These are phyloP conservation scores for Asobara japonica DNA, from an alignment of 1,140 invertebrate genomes.

Conservation along the genomic window DNA sequence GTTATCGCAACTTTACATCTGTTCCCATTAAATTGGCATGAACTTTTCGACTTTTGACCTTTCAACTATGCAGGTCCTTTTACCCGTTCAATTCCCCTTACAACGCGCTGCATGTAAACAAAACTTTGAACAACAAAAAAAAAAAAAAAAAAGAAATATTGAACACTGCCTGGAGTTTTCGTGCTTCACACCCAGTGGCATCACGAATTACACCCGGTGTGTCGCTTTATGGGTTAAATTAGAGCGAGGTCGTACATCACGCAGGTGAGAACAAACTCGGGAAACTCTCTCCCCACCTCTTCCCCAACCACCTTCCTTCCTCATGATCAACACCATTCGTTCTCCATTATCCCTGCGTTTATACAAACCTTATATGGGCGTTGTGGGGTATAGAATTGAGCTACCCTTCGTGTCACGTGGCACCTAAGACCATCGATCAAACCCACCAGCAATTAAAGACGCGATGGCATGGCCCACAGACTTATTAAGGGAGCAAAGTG, in stretches of 20 bases:
- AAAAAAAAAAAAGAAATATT: neutral
- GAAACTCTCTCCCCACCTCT: neutral
- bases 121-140: neutral
- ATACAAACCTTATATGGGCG: neutral
- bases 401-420: slow-evolving; percentile 2
- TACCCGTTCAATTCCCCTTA: no score
- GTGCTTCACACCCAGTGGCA: neutral
- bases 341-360: neutral
- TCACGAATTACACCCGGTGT: slow-evolving; percentile 14
- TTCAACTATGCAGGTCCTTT: neutral
- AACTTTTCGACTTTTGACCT: neutral
- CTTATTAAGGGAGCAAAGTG: neutral
- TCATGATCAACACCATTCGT: neutral
- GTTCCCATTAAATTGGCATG: neutral
- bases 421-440: slow-evolving; percentile 9
- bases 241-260: slow-evolving; percentile 29
- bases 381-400: slow-evolving; percentile 18
- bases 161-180: neutral
- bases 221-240: slow-evolving; percentile 18
- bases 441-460: slow-evolving; percentile 13
- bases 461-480: neutral
- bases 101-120: neutral
- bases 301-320: neutral
- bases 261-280: slow-evolving; percentile 28
- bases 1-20: neutral